phyloP scores from a whole-genome alignment of 1,140 invertebrate genomes.

The Acromyrmex charruanus region DNA sequence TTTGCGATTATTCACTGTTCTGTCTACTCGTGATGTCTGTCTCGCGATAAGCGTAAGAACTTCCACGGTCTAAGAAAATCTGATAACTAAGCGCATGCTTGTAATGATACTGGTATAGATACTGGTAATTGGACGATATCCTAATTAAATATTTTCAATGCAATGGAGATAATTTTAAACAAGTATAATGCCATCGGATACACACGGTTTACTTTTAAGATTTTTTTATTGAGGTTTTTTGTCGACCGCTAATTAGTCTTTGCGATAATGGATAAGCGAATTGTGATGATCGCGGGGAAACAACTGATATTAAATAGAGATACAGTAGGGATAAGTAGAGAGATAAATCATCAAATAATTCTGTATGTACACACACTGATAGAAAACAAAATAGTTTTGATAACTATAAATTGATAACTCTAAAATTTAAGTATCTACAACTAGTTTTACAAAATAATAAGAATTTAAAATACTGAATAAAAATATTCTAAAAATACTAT shows the following conservation, averaged over 20 bases:
- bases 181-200: background rate
- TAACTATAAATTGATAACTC: no score
- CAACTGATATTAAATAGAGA: conserved; percentile 4
- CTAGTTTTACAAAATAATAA: no score
- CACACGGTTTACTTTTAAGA: background rate
- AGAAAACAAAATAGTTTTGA: no score
- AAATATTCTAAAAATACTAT: no score
- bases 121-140: conserved; percentile 27
- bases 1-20: background rate
- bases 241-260: conserved; percentile 24
- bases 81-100: conserved; percentile 37
- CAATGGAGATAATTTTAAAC: conserved; percentile 38
- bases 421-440: no score
- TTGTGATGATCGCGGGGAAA: background rate
- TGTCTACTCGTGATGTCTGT: background rate
- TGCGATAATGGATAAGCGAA: conserved; percentile 21
- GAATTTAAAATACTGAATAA: no score
- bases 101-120: background rate
- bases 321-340: background rate
- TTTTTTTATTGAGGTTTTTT: conserved; percentile 23
- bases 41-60: conserved; percentile 22
- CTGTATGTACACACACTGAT: no score
- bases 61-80: conserved; percentile 29
- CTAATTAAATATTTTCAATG: conserved; percentile 43
- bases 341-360: background rate